Percentiles rank a stretch among this genome's conserved stretches.
Conservation (phyloP, 2,888 invertebrate genomes). For the Thysanoteuthis rhombus region DNA sequence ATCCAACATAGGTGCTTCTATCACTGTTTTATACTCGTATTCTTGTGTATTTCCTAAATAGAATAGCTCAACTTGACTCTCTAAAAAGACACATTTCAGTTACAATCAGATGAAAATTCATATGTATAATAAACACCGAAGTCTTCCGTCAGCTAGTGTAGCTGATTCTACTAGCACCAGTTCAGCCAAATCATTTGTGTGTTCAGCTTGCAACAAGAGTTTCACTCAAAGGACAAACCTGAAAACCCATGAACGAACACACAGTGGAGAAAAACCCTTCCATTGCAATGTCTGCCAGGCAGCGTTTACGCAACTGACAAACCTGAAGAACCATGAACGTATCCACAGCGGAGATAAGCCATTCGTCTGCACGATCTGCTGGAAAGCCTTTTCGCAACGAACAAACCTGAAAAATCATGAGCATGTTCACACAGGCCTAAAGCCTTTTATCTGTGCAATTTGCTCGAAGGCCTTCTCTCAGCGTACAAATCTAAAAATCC, state of each 20-base stretch:
- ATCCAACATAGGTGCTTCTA: too few species aligned
- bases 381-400: constrained; percentile 1
- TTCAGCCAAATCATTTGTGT: neutral
- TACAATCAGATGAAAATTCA: neutral
- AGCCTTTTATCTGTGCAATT: neutral
- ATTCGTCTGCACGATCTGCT: neutral
- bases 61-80: too few species aligned
- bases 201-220: neutral
- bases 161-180: neutral
- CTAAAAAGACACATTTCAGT: neutral
- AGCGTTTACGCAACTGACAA: neutral
- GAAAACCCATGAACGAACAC: neutral
- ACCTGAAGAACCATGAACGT: neutral
- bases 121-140: neutral
- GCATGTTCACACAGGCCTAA: neutral
- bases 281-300: constrained; percentile 17
- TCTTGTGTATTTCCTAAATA: too few species aligned
- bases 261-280: constrained; percentile 26
- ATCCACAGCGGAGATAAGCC: constrained; percentile 25
- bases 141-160: neutral
- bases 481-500: neutral
- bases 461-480: constrained; percentile 13
- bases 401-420: constrained; percentile 24
- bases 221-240: neutral
- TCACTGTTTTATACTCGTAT: too few species aligned